A percentile compares a stretch with the other conserved stretches of the same genome.
Conservation (phyloP, 1,140 invertebrate genomes). For the Anadara kagoshimensis region DNA sequence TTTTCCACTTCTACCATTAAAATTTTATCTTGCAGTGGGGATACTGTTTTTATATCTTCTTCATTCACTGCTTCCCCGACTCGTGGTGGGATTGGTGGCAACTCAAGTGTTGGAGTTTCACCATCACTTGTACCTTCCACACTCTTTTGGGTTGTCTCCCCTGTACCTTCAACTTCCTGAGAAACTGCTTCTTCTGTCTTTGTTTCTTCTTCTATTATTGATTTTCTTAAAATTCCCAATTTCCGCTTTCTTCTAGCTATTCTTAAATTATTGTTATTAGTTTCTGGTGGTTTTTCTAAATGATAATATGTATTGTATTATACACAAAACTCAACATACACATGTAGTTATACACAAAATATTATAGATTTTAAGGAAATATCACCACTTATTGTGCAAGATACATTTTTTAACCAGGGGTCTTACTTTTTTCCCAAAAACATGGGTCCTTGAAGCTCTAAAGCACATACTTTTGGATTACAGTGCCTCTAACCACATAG, state of each 20-base stretch:
- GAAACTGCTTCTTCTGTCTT: not conserved
- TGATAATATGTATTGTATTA: too few species aligned
- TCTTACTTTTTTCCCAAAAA: too few species aligned
- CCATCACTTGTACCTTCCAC: not conserved
- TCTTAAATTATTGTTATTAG: too few species aligned
- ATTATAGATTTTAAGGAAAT: too few species aligned
- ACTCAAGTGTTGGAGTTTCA: not conserved
- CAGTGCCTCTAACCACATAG: too few species aligned
- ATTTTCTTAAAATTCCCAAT: not conserved
- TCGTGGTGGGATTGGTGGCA: constrained; percentile 10
- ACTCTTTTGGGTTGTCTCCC: not conserved
- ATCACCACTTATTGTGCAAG: too few species aligned
- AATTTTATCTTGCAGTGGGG: constrained; percentile 72
- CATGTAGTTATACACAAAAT: too few species aligned
- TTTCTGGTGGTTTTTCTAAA: too few species aligned
- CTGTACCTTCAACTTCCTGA: constrained; percentile 10
- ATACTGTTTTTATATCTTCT: constrained; percentile 4
- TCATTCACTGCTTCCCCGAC: constrained; percentile 10
- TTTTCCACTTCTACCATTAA: constrained; percentile 98
- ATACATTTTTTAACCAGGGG: too few species aligned
- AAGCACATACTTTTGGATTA: too few species aligned
- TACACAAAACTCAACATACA: too few species aligned
- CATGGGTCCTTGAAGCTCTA: too few species aligned
- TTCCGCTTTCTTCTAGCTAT: not conserved
- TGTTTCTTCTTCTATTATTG: not conserved